Conservation (phyloP, 2,797 vertebrate species). For the Pipistrellus nathusii region DNA sequence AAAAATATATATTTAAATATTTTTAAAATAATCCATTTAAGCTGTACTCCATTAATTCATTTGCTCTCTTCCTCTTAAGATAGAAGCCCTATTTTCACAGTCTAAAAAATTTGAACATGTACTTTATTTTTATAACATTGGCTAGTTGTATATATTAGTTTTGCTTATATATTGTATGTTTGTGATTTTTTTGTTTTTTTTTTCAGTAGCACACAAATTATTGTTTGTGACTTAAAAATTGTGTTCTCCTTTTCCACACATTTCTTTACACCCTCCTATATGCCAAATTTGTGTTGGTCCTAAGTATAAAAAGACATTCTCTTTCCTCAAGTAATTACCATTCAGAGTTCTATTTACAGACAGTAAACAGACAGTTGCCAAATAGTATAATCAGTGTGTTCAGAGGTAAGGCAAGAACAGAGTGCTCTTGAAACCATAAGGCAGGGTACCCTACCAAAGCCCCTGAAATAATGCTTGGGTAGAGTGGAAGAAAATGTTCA, state of each 20-base stretch:
- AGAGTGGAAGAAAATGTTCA: not conserved
- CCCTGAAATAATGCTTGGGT: not conserved
- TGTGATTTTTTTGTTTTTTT: slow-evolving; percentile 7
- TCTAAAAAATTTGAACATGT: not conserved
- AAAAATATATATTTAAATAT: too few species aligned
- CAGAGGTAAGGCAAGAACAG: not conserved
- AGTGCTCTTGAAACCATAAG: not conserved
- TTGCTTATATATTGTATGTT: not conserved
- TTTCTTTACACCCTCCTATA: not conserved
- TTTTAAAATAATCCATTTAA: not conserved
- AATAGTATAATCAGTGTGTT: not conserved
- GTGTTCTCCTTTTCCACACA: not conserved
- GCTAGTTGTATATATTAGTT: not conserved
- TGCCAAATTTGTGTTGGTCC: not conserved
- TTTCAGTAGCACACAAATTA: not conserved
- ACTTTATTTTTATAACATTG: not conserved
- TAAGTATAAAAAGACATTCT: not conserved
- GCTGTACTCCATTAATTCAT: not conserved
- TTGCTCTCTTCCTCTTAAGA: not conserved
- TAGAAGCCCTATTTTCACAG: not conserved
- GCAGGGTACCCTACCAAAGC: not conserved
- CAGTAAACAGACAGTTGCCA: not conserved
- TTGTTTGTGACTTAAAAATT: not conserved
- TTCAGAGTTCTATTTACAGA: not conserved
- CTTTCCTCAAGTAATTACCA: not conserved